phyloP scores from a whole-genome alignment of 2,888 invertebrate genomes.

The Thyatira batis region DNA sequence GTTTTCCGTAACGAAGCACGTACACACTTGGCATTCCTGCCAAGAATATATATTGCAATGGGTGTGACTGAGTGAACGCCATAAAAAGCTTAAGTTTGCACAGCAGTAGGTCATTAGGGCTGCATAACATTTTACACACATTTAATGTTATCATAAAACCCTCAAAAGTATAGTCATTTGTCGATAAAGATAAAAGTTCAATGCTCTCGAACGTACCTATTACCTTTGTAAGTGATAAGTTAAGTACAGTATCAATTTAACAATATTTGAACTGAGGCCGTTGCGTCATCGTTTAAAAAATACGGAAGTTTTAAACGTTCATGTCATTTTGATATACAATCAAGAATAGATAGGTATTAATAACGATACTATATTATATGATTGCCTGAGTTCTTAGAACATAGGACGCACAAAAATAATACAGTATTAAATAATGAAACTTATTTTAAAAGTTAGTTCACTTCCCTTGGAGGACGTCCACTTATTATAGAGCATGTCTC shows the following conservation, averaged over 20 bases:
- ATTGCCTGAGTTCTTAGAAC: too few relatives aligned
- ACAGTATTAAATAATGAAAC: too few relatives aligned
- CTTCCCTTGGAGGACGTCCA: constrained; percentile 21
- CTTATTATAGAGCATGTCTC: constrained; percentile 8
- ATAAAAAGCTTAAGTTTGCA: constrained; percentile 8
- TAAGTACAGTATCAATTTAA: too few relatives aligned
- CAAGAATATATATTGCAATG: constrained; percentile 24
- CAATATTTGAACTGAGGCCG: neutral
- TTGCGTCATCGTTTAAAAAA: neutral
- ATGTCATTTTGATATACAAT: too few relatives aligned
- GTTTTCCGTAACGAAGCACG: constrained; percentile 31
- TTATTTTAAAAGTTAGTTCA: constrained; percentile 5
- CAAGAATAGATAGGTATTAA: too few relatives aligned
- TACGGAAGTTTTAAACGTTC: too few relatives aligned
- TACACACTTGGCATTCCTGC: constrained; percentile 29
- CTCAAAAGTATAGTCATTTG: neutral
- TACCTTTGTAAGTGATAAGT: too few relatives aligned
- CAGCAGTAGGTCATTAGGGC: constrained; percentile 6
- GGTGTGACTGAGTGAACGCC: constrained; percentile 1
- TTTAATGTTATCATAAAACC: constrained; percentile 11
- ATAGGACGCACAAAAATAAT: too few relatives aligned
- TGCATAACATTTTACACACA: constrained; percentile 9
- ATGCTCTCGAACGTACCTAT: too few relatives aligned
- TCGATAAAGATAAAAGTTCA: too few relatives aligned
- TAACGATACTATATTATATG: too few relatives aligned